Percentiles rank a stretch among this genome's conserved stretches.
phyloP scores from a whole-genome alignment of 2,888 invertebrate genomes.

The Meandrusa payeni region DNA sequence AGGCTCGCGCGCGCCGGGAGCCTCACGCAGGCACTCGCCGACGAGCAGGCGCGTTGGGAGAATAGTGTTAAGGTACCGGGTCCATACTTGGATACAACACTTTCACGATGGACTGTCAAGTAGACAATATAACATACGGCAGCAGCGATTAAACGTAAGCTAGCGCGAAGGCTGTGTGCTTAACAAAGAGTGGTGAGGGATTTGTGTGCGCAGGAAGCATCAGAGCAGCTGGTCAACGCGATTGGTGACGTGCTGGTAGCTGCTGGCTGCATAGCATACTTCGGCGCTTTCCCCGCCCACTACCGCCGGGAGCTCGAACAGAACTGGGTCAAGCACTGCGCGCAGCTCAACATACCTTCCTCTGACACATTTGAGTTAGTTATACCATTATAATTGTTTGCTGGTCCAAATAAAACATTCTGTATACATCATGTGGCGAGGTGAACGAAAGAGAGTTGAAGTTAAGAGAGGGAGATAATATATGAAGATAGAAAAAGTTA shows the following conservation, averaged over 20 bases:
- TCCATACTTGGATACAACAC: conserved; percentile 2
- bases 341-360: conserved; percentile 84
- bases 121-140: too few species aligned
- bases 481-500: too few species aligned
- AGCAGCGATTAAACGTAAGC: too few species aligned
- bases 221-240: conserved; percentile 84
- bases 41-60: conserved; percentile 93
- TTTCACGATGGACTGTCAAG: too few species aligned
- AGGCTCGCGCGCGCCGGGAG: conserved; percentile 91
- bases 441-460: too few species aligned
- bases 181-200: too few species aligned
- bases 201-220: conserved; percentile 74
- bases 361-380: conserved; percentile 84
- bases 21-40: conserved; percentile 91
- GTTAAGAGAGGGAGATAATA: too few species aligned
- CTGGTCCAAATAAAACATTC: too few species aligned
- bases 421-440: too few species aligned
- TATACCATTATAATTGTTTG: too few species aligned
- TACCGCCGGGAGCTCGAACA: conserved; percentile 85
- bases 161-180: too few species aligned
- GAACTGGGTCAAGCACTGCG: conserved; percentile 86
- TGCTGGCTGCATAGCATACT: conserved; percentile 93
- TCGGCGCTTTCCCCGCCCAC: conserved; percentile 91
- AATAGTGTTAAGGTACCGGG: conserved; percentile 82
- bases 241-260: conserved; percentile 94